Conservation (phyloP, 2,888 invertebrate genomes). For the Dynastes grantii region DNA sequence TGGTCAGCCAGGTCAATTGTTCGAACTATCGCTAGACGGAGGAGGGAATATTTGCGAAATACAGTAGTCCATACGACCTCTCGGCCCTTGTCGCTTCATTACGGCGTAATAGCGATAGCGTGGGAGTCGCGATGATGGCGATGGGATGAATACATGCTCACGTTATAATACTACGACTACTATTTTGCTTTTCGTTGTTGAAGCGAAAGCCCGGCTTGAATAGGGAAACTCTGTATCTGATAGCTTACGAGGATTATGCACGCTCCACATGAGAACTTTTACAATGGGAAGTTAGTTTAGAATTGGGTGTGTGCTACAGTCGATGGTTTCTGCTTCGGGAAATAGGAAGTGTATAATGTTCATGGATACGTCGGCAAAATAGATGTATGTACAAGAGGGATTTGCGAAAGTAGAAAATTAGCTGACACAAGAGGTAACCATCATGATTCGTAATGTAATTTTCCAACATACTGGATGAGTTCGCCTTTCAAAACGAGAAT, state of each 20-base stretch:
- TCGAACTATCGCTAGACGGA: conserved; percentile 49
- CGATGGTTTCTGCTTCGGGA: no score
- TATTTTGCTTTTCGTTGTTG: background rate
- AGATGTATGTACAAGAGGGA: no score
- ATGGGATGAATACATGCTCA: background rate
- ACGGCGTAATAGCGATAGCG: conserved; percentile 13
- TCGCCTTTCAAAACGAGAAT: no score
- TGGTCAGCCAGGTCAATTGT: conserved; percentile 51
- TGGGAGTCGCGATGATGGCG: background rate
- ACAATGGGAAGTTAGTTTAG: background rate
- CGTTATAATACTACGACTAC: background rate
- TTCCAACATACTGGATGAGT: no score
- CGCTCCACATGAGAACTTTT: conserved; percentile 29
- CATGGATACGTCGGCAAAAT: no score
- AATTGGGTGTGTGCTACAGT: background rate
- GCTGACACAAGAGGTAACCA: no score
- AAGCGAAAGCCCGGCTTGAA: background rate
- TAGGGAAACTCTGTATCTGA: conserved; percentile 35
- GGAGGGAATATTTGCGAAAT: conserved; percentile 32
- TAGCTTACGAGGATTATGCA: conserved; percentile 43
- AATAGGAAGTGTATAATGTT: no score
- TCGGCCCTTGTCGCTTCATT: conserved; percentile 24
- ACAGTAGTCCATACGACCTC: background rate
- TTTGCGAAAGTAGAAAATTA: no score
- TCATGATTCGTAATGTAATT: no score